These are phyloP conservation scores for Megaceryle maxima DNA, from an alignment of 2,113 vertebrate species.

Conservation along the genomic window DNA sequence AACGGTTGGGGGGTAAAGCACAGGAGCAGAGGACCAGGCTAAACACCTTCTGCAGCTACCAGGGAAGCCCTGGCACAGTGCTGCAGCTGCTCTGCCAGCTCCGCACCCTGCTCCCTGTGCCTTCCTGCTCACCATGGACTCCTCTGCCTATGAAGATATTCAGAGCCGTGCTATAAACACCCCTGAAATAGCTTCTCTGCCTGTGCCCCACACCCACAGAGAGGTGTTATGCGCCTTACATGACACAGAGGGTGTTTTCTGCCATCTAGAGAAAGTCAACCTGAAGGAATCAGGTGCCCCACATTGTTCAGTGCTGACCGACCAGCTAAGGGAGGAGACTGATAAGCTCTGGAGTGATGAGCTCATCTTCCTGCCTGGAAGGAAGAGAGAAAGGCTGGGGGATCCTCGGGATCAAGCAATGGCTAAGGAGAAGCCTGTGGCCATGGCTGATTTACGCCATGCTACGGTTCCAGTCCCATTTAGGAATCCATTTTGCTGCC, in stretches of 20 bases:
- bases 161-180: neutral
- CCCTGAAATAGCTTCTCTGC: neutral
- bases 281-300: neutral
- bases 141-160: neutral
- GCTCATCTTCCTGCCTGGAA: neutral
- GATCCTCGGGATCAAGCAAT: neutral
- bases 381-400: neutral
- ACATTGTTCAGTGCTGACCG: neutral
- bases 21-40: neutral
- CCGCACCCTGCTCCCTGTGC: accelerated
- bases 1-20: accelerated
- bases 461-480: neutral
- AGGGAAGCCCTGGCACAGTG: neutral
- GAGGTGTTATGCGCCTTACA: neutral
- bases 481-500: neutral
- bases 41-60: neutral
- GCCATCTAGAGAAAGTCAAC: neutral
- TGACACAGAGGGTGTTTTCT: neutral
- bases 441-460: neutral
- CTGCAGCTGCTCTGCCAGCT: neutral
- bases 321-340: neutral
- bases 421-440: neutral
- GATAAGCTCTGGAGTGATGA: neutral
- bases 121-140: neutral
- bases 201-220: neutral